Base-by-base conservation (phyloP, 2,888 invertebrate genomes). In the Thera britannica region DNA sequence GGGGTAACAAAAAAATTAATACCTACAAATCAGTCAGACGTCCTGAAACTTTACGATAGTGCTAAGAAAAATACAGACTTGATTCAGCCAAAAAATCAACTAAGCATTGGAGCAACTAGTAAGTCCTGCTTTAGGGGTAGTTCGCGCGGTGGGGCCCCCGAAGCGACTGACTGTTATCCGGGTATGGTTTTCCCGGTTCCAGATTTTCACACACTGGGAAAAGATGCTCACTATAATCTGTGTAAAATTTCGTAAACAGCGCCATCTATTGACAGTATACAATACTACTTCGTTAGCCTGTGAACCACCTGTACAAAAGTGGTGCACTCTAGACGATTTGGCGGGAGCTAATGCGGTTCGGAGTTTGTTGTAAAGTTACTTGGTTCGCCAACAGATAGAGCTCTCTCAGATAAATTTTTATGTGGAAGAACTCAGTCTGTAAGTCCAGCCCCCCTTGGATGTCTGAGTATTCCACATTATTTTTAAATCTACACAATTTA, bases 131-230 rank as follows among this genome's bases (percentile, higher is more conserved):
- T 35, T 38, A 59, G 65, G 72, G 70, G 78, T 79, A 89, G 88
- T 85, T 83, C 82, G 77, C 90, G 75, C 88, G 79, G 72, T 80
- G 89, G 85, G 81, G 76, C 87, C 85, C 86, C 88, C 88, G 86
- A 86, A 85, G 82, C 90, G 87, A 93, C 93, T 93, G 91, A 89
- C 83, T 83, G 74, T 81, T 81, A 83, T 85, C 90, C 88, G 84
- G 89, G 88, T 85, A 83, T 80, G 83, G 82, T 89, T 89, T 90
- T 85, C 88, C 87, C 84, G 81, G 86, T 84, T 85, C 82, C 80
- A 77, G 80, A 82, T 79, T 84, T 87, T 87, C 83, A 70, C 75
- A 75, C 73, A 75, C 72, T 70, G 66, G 75, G 75, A 76, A 68
- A 78, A 76, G 76, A 74, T 77, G 71, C 67, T 61, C 67, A 58